Conservation (phyloP, 2,797 vertebrate genomes). For the Chaunax sp. region DNA sequence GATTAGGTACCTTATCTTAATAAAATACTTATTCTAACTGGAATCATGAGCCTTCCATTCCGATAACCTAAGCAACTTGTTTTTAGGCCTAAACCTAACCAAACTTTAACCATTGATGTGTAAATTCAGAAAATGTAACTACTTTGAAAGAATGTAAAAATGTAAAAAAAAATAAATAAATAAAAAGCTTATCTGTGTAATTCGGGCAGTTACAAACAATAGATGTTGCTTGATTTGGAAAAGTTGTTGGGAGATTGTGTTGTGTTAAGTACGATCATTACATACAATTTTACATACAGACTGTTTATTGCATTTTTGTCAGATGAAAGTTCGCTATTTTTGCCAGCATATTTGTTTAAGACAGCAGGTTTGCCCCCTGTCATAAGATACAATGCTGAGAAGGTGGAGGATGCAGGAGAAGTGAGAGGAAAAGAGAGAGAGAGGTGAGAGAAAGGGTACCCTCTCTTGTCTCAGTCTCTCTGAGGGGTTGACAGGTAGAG, state of each 20-base stretch:
- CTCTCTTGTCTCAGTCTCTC: constrained; percentile 75
- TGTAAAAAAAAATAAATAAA: too few relatives aligned
- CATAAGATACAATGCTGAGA: constrained; percentile 39
- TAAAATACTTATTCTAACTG: background rate
- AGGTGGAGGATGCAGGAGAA: constrained; percentile 34
- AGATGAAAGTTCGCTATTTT: constrained; percentile 20
- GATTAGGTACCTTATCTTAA: background rate
- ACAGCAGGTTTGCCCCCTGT: constrained; percentile 49
- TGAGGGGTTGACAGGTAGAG: constrained; percentile 91
- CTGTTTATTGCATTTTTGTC: background rate
- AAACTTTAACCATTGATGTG: background rate
- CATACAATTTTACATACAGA: background rate
- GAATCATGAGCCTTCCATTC: background rate
- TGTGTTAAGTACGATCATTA: background rate
- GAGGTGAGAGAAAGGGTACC: constrained; percentile 66
- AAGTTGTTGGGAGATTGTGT: background rate
- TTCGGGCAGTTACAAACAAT: background rate
- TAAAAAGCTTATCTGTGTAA: background rate
- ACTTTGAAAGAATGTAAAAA: background rate
- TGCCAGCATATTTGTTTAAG: constrained; percentile 36
- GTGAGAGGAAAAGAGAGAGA: constrained; percentile 26
- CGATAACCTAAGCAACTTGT: background rate
- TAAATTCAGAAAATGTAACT: background rate
- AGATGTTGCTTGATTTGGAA: too few relatives aligned
- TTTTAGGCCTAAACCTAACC: background rate